Evolutionary conservation across 2,888 invertebrate species (phyloP).

Genomic region (Strigamia maritima): DNA sequence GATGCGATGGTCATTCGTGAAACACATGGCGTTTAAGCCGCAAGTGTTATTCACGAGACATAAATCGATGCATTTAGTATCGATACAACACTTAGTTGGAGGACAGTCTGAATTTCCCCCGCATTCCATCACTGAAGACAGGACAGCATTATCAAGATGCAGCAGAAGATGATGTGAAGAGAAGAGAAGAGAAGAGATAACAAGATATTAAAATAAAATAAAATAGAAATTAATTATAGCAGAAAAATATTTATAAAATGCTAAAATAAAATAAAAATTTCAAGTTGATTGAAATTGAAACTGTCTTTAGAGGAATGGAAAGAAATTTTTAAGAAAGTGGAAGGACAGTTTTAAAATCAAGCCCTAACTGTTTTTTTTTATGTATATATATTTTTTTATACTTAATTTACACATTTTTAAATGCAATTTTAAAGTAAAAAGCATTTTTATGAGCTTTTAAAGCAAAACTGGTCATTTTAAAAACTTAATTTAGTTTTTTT

Average conservation of each 20-base stretch:
- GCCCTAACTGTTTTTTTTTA: no score
- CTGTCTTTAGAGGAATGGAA: no score
- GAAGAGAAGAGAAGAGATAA: conserved; percentile 1
- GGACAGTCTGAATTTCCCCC: conserved; percentile 37
- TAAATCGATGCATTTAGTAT: conserved; percentile 37
- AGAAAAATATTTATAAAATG: background rate
- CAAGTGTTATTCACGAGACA: conserved; percentile 56
- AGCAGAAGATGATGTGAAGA: background rate
- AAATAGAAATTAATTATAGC: background rate
- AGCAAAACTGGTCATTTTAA: background rate
- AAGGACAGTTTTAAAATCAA: background rate
- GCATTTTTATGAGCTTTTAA: background rate
- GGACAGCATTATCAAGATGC: background rate
- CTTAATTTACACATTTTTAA: no score
- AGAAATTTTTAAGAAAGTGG: background rate
- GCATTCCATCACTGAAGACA: conserved; percentile 37
- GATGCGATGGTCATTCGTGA: conserved; percentile 72
- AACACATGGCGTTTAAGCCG: conserved; percentile 70
- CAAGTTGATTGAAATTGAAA: background rate
- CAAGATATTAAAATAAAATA: background rate
- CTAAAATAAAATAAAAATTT: no score
- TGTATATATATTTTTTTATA: no score
- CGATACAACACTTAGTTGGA: conserved; percentile 37
- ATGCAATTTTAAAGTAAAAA: background rate
- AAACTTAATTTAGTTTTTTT: background rate